Conservation (phyloP, 2,113 vertebrate genomes). For the Copsychus sechellarum region DNA sequence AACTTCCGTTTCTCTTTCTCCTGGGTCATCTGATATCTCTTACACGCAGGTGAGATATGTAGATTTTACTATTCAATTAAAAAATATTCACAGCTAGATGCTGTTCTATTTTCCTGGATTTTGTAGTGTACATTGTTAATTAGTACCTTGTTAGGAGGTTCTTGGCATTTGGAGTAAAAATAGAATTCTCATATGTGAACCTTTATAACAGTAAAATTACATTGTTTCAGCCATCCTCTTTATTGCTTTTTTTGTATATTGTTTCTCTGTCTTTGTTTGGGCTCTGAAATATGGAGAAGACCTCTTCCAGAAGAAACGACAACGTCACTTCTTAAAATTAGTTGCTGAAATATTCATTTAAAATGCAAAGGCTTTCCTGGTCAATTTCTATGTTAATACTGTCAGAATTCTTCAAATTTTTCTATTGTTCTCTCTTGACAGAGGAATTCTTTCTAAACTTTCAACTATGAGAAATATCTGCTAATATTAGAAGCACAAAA, state of each 20-base stretch:
- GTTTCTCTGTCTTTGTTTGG: not conserved
- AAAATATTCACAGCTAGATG: not conserved
- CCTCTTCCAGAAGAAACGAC: not conserved
- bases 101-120: not conserved
- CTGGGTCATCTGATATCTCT: not conserved
- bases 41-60: not conserved
- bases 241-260: not conserved
- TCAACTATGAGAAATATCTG: not conserved
- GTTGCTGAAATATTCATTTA: not conserved
- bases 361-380: not conserved
- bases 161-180: not conserved
- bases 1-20: not conserved
- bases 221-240: not conserved
- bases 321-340: not conserved
- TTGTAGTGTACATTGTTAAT: not conserved
- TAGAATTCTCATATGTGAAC: not conserved
- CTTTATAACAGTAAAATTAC: not conserved
- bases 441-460: not conserved
- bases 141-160: not conserved
- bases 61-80: not conserved
- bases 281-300: not conserved
- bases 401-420: not conserved
- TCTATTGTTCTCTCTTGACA: not conserved
- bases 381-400: not conserved
- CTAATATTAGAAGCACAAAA: not conserved